Evolutionary conservation across 2,888 invertebrate species (phyloP).

Genomic region (Podabrus alpinus): DNA sequence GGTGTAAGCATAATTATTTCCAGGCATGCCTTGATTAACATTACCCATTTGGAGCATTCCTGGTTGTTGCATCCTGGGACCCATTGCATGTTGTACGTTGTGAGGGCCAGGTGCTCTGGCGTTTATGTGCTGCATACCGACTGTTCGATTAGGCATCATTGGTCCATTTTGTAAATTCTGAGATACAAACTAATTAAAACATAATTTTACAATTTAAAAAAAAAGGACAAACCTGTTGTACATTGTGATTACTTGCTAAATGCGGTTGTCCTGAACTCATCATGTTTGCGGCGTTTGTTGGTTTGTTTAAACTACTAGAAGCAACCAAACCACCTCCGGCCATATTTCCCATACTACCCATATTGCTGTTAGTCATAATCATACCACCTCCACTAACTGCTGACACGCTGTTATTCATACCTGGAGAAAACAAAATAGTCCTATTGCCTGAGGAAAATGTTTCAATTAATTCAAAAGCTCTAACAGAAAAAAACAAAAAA

Average conservation of each 20-base stretch:
- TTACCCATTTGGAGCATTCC: conserved; percentile 57
- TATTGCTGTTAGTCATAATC: conserved; percentile 80
- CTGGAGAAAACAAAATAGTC: conserved; percentile 49
- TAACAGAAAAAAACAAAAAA: not conserved
- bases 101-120: conserved; percentile 50
- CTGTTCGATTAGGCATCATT: conserved; percentile 62
- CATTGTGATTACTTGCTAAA: conserved; percentile 50
- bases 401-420: conserved; percentile 71
- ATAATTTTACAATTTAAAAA: not conserved
- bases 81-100: conserved; percentile 58
- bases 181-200: conserved; percentile 33
- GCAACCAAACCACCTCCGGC: conserved; percentile 75
- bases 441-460: not conserved
- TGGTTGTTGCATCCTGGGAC: conserved; percentile 65
- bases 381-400: conserved; percentile 60
- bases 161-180: conserved; percentile 80
- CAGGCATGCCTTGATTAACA: conserved; percentile 61
- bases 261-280: conserved; percentile 63
- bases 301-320: conserved; percentile 76
- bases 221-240: conserved; percentile 53
- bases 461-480: not conserved
- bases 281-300: conserved; percentile 62
- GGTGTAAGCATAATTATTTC: conserved; percentile 59
- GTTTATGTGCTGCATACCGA: conserved; percentile 58
- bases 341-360: conserved; percentile 70